Base-by-base conservation (phyloP, 2,797 vertebrate species). In the Anguilla anguilla region DNA sequence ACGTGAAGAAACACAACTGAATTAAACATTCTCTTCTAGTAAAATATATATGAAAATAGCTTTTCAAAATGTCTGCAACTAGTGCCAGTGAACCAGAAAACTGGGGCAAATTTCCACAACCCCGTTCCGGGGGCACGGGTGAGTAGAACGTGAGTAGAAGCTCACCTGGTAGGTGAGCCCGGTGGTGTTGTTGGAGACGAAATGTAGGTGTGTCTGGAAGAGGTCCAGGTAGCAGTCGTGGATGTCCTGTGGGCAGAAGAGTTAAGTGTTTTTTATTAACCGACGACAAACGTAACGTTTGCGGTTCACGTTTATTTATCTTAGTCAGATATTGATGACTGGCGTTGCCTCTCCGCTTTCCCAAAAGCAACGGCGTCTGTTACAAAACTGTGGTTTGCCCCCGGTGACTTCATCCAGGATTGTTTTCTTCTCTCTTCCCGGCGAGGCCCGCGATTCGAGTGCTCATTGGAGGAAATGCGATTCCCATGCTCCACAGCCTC, bases 201-300 rank as follows among this genome's bases (percentile, higher is more conserved):
- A 99, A 93, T 99, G 98, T 89, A 99, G 97, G 93, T 98, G 95
- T 74, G 97, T 97, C 92, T 98, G 97, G 93, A 99, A 99, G 6
- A 99, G 95, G 90, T 99, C 98, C 96, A 99, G 93, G 92, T 97
- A 99, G 93, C 98, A 99, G 91, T 98, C 97, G 0, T 97, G 97
- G 89, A 96, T 87, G 87, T 99, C 98, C 98, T 99, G 92, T 49
- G 87, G 86, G 83, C 43, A 94, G 6, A 25, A 91, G 35, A 17
- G 25, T 6, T 46, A 83, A 85, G 10, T 35, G 35, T 31, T 13
- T 53, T 83, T 28, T 55, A 69, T 69, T 69, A 69, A 11, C 22
- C 10, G 1, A 57, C 3, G 31, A 9, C 49, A 51, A 9, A 11
- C 31, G 7, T 55, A 46, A 49, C 4, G 7, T 77, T 77, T 49